These are phyloP conservation scores for Chymomyza caudatula DNA, from an alignment of 2,888 invertebrate species.

Conservation along the genomic window DNA sequence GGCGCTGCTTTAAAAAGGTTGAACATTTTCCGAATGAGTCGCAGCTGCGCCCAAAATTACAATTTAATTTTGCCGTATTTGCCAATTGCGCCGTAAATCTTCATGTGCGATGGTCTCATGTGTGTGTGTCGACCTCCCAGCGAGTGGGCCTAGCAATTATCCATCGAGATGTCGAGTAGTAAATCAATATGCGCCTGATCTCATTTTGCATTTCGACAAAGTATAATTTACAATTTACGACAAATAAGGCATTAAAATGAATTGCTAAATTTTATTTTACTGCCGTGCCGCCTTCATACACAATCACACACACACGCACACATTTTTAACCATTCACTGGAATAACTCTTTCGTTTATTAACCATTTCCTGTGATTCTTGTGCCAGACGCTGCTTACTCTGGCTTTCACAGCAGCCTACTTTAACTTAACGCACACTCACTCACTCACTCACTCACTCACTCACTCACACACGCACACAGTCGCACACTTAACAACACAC, in stretches of 20 bases:
- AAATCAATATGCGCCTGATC: conserved; percentile 55
- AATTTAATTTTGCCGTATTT: conserved; percentile 47
- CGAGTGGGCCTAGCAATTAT: conserved; percentile 52
- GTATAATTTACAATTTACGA: conserved; percentile 42
- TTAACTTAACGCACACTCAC: background rate
- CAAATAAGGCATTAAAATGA: conserved; percentile 67
- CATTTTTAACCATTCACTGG: conserved; percentile 26
- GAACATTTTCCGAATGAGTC: conserved; percentile 50
- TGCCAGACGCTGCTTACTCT: background rate
- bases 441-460: no score
- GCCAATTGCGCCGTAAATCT: conserved; percentile 52
- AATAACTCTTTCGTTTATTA: conserved; percentile 68
- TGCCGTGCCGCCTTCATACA: conserved; percentile 34
- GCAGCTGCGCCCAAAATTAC: conserved; percentile 47
- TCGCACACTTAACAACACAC: no score
- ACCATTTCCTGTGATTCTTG: conserved; percentile 53
- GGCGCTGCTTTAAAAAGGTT: conserved; percentile 43
- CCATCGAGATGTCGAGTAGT: conserved; percentile 31
- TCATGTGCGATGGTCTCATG: conserved; percentile 41
- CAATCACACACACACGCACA: background rate
- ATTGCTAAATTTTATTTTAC: conserved; percentile 70
- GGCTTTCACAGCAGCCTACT: background rate
- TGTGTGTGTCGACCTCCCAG: conserved; percentile 13
- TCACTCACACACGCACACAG: no score
- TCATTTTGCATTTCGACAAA: conserved; percentile 24